phyloP scores from a whole-genome alignment of 1,140 invertebrate species.

The Dendrolimus kikuchii region DNA sequence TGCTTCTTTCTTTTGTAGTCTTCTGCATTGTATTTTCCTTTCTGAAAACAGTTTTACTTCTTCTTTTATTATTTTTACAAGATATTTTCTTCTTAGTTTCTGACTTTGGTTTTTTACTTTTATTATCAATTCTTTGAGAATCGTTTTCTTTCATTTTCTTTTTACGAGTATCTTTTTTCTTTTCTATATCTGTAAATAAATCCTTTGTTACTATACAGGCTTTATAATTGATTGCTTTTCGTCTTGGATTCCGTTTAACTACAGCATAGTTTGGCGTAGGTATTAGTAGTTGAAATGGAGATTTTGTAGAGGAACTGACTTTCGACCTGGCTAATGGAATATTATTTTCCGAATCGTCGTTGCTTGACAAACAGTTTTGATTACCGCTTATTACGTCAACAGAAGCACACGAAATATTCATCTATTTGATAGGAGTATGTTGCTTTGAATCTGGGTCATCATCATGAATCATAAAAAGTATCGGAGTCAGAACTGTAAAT shows the following conservation, averaged over 20 bases:
- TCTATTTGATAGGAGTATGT: not conserved
- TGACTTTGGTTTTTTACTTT: conserved; percentile 5
- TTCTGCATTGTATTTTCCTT: conserved; percentile 5
- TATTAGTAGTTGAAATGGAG: conserved; percentile 13
- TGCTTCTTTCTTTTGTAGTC: conserved; percentile 11
- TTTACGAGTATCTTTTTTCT: conserved; percentile 7
- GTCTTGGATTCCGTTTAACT: conserved; percentile 17
- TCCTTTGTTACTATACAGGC: conserved; percentile 24
- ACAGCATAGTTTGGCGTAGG: conserved; percentile 18
- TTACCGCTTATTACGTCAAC: conserved; percentile 12
- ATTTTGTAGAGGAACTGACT: conserved; percentile 8
- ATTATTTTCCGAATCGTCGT: conserved; percentile 13
- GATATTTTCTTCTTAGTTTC: conserved; percentile 9
- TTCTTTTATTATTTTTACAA: conserved; percentile 3
- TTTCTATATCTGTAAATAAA: conserved; percentile 13
- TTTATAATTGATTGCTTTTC: conserved; percentile 30
- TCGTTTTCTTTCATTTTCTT: conserved; percentile 5
- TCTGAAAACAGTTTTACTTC: conserved; percentile 2
- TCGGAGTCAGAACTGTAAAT: no score
- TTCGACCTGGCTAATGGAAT: conserved; percentile 14
- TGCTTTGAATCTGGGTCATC: not conserved
- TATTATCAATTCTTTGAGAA: no score
- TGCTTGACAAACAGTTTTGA: conserved; percentile 3
- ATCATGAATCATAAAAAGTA: conserved; percentile 2
- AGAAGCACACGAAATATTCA: conserved; percentile 13